Evolutionary conservation across 2,113 vertebrate genomes (phyloP).

Genomic region (Anhinga rufa): DNA sequence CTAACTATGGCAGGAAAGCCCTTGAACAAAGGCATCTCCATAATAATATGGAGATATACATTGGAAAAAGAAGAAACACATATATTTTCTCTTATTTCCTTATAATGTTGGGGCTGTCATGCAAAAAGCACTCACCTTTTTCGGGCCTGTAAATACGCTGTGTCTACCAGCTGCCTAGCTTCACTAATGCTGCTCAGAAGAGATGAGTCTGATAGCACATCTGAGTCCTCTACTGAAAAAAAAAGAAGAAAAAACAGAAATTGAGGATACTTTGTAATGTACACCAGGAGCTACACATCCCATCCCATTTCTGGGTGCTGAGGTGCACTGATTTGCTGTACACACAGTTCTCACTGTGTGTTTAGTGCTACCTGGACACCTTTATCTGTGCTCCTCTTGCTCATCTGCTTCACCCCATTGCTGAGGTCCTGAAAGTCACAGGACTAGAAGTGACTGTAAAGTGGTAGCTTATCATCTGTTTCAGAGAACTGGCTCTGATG

Average conservation of each 20-base stretch:
- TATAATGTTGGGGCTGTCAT: neutral
- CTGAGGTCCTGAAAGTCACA: neutral
- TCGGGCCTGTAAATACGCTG: neutral
- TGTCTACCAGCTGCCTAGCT: conserved; percentile 10
- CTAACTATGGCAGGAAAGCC: neutral
- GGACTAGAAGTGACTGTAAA: neutral
- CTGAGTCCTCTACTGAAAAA: neutral
- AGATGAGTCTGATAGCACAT: neutral
- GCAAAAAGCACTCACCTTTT: neutral
- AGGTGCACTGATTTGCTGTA: neutral
- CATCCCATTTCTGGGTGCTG: neutral
- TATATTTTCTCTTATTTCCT: neutral
- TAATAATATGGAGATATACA: neutral
- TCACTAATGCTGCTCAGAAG: neutral
- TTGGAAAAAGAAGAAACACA: neutral
- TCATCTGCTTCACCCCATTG: neutral
- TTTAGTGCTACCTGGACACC: neutral
- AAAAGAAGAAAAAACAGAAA: neutral
- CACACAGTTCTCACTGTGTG: accelerated
- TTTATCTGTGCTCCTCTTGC: neutral
- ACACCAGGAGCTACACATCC: neutral
- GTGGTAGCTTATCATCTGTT: neutral
- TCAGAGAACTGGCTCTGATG: neutral
- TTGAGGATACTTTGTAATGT: neutral
- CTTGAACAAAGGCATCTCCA: neutral